Evolutionary conservation across 92 coral and sea anemone genomes (phyloP).

Genomic region (Porites rus): DNA sequence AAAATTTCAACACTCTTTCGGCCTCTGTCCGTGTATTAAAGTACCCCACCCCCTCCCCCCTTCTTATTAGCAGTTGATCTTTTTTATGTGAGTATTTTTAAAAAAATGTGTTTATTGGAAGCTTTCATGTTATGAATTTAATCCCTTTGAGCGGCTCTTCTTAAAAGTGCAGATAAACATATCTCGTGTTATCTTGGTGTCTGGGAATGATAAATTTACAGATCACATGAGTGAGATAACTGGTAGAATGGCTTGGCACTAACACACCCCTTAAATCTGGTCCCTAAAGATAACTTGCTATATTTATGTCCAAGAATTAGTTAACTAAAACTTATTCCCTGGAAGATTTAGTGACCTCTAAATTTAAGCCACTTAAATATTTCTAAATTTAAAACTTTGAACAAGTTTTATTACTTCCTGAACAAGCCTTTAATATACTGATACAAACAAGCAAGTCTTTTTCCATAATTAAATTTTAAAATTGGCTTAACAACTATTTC

Average conservation of each 20-base stretch:
- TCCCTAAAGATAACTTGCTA: neutral
- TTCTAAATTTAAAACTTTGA: too few species aligned
- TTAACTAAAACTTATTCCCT: too few species aligned
- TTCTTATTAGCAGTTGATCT: too few species aligned
- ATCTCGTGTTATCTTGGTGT: neutral
- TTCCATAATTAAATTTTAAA: neutral
- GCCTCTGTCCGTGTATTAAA: neutral
- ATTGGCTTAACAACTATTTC: neutral
- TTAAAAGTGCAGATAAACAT: neutral
- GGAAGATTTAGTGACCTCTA: neutral
- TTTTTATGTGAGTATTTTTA: too few species aligned
- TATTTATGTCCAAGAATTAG: neutral
- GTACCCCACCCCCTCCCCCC: too few species aligned
- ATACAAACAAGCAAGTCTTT: too few species aligned
- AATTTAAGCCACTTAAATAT: too few species aligned
- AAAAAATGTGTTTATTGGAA: too few species aligned
- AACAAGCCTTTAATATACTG: too few species aligned
- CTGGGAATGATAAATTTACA: neutral
- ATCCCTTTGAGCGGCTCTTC: neutral
- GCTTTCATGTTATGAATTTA: neutral
- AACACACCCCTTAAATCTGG: neutral
- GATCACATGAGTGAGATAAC: neutral
- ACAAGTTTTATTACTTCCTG: neutral
- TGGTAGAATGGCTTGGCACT: neutral
- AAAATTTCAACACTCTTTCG: neutral